phyloP scores from a whole-genome alignment of 2,797 vertebrate species.

The Mallotus villosus region DNA sequence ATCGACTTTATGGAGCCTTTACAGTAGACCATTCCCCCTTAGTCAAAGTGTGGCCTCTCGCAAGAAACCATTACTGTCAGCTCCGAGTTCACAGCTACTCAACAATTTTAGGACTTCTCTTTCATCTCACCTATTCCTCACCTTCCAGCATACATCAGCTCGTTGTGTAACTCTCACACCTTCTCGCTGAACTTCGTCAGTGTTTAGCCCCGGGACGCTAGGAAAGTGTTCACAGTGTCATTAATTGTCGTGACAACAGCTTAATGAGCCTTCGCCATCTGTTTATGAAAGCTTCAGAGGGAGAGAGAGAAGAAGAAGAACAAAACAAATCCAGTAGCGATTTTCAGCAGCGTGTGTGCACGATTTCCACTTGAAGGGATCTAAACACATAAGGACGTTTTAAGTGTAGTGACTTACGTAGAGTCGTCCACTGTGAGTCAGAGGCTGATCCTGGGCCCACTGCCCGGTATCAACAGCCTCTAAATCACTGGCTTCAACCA shows the following conservation, averaged over 20 bases:
- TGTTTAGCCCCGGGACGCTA: constrained; percentile 53
- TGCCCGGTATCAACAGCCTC: constrained; percentile 78
- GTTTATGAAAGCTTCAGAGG: constrained; percentile 73
- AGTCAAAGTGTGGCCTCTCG: constrained; percentile 23
- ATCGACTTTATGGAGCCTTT: background rate
- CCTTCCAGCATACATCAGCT: constrained; percentile 63
- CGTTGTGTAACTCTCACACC: constrained; percentile 70
- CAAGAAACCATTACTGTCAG: constrained; percentile 56
- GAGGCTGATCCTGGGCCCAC: constrained; percentile 70
- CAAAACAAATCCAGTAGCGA: constrained; percentile 74
- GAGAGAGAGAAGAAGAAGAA: constrained; percentile 31
- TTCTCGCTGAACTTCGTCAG: constrained; percentile 59
- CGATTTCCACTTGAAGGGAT: constrained; percentile 77
- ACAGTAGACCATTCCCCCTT: background rate
- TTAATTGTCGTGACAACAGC: constrained; percentile 78
- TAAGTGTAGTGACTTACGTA: constrained; percentile 78
- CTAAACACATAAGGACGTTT: constrained; percentile 77
- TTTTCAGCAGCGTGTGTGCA: constrained; percentile 67
- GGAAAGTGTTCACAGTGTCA: constrained; percentile 75
- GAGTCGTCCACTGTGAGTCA: constrained; percentile 74
- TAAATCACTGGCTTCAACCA: constrained; percentile 77
- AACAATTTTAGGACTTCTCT: constrained; percentile 51
- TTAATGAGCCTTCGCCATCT: constrained; percentile 76
- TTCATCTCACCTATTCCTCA: constrained; percentile 56
- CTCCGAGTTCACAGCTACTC: constrained; percentile 42